Evolutionary conservation across 2,113 vertebrate genomes (phyloP), one percentile per base, ranked within the genome.

Genomic region (Hippocampus mohnikei): DNA sequence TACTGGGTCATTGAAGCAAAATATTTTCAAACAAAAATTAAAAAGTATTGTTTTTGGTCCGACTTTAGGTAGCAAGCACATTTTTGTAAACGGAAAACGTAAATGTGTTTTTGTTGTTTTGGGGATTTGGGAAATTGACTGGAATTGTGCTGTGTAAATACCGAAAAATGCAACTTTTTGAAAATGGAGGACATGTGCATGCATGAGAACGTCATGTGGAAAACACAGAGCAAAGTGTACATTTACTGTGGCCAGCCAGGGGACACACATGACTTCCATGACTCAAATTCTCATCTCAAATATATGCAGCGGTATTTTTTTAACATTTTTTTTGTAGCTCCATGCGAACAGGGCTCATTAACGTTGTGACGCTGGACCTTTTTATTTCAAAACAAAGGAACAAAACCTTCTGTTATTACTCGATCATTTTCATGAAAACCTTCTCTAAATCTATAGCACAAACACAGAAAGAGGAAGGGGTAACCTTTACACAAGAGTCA

Each of bases 401-500:
- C 18, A 27, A 18, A 27, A 12, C 2, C 6, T 7, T 29, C 29
- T 16, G 12, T 27, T 29, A 59, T 29, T 29, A 16, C 23, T 8
- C 9, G 20, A n/a, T 53, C 8, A 60, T 29, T 60, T 60, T 33
- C 27, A 3, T 18, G 16, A 33, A 60, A 60, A 33, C 15, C 7
- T 15, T 29, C 56, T 60, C 58, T 25, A 27, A 25, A 13, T 58
- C 55, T 60, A 33, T 60, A 60, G 58, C 27, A 20, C 18, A 29
- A 60, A 60, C 58, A 60, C 5, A 2, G 27, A 55, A 27, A 53
- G 55, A 8, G 40, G 6, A 69, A 65, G 53, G 53, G 44, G 72
- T 59, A 70, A 82, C 78, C 62, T 74, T 74, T 3, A 48, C 10
- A 78, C 70, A 61, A 70, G 73, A 81, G 85, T 87, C 77, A 79